Evolutionary conservation across 2,113 vertebrate genomes (phyloP).

Genomic region (Xiphorhynchus elegans): DNA sequence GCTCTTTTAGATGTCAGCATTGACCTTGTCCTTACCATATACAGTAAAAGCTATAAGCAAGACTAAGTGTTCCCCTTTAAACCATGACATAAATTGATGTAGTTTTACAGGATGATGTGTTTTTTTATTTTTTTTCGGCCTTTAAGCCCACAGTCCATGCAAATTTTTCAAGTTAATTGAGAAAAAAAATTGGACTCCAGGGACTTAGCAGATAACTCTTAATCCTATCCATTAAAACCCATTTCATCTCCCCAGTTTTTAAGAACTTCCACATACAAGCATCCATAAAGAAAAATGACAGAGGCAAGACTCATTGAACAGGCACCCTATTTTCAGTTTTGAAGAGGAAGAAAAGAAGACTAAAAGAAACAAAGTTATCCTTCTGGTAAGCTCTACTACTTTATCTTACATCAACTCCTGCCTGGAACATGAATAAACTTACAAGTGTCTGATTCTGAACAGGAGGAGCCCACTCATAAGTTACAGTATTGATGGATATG

Average conservation of each 20-base stretch:
- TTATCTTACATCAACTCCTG: not conserved
- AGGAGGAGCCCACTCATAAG: conserved; percentile 96
- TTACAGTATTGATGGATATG: conserved; percentile 84
- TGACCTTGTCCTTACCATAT: conserved; percentile 54
- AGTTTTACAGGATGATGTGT: too few relatives aligned
- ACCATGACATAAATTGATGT: conserved; percentile 25
- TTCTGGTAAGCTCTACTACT: not conserved
- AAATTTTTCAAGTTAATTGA: not conserved
- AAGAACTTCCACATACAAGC: not conserved
- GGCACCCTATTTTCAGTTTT: not conserved
- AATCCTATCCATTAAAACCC: not conserved
- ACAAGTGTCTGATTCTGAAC: conserved; percentile 92
- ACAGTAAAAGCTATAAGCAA: conserved; percentile 57
- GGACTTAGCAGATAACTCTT: not conserved
- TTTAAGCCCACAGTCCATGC: not conserved
- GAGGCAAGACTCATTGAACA: not conserved
- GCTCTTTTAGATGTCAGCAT: conserved; percentile 36
- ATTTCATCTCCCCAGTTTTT: not conserved
- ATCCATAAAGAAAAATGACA: not conserved
- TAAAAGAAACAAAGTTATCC: not conserved
- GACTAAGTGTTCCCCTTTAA: conserved; percentile 21
- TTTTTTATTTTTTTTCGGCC: not conserved
- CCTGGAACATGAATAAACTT: conserved; percentile 39
- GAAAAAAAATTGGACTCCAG: not conserved
- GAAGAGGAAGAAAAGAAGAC: not conserved